Conservation (phyloP, 2,113 vertebrate species). For the Microcebus lehilahytsara region DNA sequence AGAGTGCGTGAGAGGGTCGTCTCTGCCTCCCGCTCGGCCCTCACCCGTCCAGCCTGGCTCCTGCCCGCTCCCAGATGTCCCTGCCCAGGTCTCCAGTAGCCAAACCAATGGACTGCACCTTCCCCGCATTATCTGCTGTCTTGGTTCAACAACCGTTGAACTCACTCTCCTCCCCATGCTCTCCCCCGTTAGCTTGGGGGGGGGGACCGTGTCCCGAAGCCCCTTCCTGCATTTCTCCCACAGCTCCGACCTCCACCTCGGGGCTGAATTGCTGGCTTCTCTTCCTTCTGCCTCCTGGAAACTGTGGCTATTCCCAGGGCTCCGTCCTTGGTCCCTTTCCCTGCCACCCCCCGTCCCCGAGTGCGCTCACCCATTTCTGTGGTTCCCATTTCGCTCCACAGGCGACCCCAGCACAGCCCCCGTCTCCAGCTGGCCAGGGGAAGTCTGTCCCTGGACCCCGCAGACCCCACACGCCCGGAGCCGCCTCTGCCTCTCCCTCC, state of each 20-base stretch:
- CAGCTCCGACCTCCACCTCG: background rate
- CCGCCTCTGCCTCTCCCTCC: background rate
- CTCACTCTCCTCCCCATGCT: background rate
- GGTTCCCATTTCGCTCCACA: background rate
- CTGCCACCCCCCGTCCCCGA: background rate
- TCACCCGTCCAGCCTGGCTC: background rate
- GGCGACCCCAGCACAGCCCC: background rate
- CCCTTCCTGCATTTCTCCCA: background rate
- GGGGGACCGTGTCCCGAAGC: accelerated
- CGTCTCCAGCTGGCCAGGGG: background rate
- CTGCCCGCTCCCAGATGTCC: accelerated
- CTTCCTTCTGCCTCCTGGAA: background rate
- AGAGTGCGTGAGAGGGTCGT: too few species aligned
- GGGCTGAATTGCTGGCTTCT: background rate
- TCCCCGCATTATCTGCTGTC: too few species aligned
- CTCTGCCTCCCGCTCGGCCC: accelerated
- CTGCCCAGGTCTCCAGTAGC: accelerated
- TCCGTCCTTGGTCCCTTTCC: background rate
- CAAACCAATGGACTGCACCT: background rate
- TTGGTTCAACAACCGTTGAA: too few species aligned
- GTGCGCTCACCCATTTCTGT: background rate
- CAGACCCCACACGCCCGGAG: accelerated
- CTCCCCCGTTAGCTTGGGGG: background rate
- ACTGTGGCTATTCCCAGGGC: background rate
- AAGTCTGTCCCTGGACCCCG: background rate